Evolutionary conservation across 2,888 invertebrate genomes (phyloP).

Genomic region (Cartodere bifasciata): DNA sequence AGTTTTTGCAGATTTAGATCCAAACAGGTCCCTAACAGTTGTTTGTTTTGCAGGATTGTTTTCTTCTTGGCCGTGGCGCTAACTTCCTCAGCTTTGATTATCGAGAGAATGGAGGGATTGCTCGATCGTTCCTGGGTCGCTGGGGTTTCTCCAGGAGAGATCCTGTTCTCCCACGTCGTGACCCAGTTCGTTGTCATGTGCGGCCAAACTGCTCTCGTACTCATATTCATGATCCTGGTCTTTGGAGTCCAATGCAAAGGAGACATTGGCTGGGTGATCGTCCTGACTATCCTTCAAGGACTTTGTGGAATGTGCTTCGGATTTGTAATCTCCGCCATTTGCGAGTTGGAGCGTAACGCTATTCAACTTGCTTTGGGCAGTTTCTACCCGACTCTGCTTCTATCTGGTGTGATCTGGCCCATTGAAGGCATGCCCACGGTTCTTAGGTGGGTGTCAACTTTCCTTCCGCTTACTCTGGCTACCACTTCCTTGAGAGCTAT

Average conservation of each 20-base stretch:
- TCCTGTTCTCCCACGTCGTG: conserved; percentile 84
- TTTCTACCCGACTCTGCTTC: conserved; percentile 84
- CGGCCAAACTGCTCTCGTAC: conserved; percentile 81
- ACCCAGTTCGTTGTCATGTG: conserved; percentile 93
- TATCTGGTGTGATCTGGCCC: conserved; percentile 94
- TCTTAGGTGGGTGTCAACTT: conserved; percentile 63
- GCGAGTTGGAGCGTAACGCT: conserved; percentile 84
- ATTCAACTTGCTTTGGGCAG: conserved; percentile 88
- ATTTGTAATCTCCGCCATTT: conserved; percentile 84
- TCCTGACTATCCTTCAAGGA: conserved; percentile 78
- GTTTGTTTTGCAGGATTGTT: conserved; percentile 60
- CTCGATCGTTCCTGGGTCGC: conserved; percentile 90
- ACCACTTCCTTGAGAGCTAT: conserved; percentile 82
- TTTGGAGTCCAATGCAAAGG: conserved; percentile 86
- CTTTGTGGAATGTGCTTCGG: conserved; percentile 96
- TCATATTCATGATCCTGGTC: conserved; percentile 83
- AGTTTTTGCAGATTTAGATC: conserved; percentile 30
- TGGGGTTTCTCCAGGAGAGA: conserved; percentile 80
- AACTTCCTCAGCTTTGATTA: conserved; percentile 83
- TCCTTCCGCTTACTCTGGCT: conserved; percentile 80
- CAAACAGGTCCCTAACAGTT: neutral
- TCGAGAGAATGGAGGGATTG: conserved; percentile 82
- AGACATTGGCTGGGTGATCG: conserved; percentile 69
- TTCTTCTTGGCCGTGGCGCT: conserved; percentile 93
- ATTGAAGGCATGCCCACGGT: conserved; percentile 88